Evolutionary conservation across 2,888 invertebrate species (phyloP), one percentile per base, ranked within the genome.

Genomic region (Conchocele bisecta): DNA sequence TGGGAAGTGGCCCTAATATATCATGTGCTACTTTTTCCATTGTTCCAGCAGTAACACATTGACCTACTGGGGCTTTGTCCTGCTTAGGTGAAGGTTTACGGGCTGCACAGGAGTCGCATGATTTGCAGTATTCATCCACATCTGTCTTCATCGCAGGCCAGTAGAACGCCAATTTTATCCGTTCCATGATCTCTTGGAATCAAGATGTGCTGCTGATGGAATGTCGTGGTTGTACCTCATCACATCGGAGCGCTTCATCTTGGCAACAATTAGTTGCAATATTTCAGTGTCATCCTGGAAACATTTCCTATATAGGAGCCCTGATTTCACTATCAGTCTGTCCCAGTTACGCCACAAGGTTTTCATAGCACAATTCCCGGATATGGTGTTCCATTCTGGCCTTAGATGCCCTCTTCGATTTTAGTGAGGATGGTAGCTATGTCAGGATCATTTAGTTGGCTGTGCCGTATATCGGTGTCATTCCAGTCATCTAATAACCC

Each of bases 191-290:
- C 17, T 33, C 22, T 58, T 44, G 26, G 46, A 41, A 5, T 44
- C 56, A 4, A 68, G 39, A 41, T 68, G 61, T 2, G 41, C 61
- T 37, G 64, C 53, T 7, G 54, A 46, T 33, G 56, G 57, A 31
- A 64, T 24, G 44, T 28, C 46, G 31, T 64, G 57, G 44, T 39
- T 11, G 6, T 46, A 20, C 0, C 6, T 13, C 9, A 57, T 26
- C 39, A 46, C 13, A 15, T 65, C 51, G n/a, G 3, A 31, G 2
- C 33, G 29, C 15, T 5, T 22, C 6, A 20, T 33, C 17, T 9
- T 41, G 3, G 56, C 37, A 1, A 53, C 53, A 51, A 61, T 28
- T 26, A 61, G 31, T 31, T 53, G 61, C 13, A 26, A n/a, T 26
- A 13, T 15, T 17, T 15, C 59, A 33, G 15, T 28, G n/a, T 37